These are phyloP conservation scores for Scatophagus argus DNA, from an alignment of 2,113 vertebrate species.

Conservation along the genomic window DNA sequence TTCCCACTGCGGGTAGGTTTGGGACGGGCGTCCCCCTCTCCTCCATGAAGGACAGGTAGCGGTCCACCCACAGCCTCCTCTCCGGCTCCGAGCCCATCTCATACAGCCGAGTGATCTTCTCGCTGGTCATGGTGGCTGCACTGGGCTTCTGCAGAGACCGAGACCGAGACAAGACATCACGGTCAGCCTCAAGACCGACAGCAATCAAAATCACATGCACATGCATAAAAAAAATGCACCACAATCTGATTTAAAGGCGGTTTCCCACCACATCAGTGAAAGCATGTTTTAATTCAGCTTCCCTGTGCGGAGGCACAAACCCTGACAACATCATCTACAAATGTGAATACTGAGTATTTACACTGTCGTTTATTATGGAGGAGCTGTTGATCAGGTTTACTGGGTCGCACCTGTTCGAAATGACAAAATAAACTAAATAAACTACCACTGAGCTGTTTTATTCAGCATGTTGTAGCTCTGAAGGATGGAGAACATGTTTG, in stretches of 20 bases:
- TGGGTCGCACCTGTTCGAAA: too few species aligned
- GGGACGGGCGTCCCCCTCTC: conserved; percentile 91
- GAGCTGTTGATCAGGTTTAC: too few species aligned
- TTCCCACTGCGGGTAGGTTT: conserved; percentile 91
- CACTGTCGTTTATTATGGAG: too few species aligned
- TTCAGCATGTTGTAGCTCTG: too few species aligned
- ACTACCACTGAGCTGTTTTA: too few species aligned
- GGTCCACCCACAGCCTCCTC: conserved; percentile 91
- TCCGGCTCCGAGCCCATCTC: conserved; percentile 92
- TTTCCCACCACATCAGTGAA: not conserved
- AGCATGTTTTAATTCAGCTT: not conserved
- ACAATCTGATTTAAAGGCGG: not conserved
- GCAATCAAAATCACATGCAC: not conserved
- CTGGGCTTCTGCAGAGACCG: conserved; percentile 87
- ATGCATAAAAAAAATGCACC: too few species aligned
- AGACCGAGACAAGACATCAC: not conserved
- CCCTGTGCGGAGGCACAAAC: not conserved
- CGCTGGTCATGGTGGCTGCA: conserved; percentile 89
- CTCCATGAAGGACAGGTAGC: conserved; percentile 95
- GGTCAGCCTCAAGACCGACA: conserved; percentile 1
- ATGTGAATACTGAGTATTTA: too few species aligned
- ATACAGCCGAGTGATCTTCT: conserved; percentile 92
- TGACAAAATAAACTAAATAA: too few species aligned
- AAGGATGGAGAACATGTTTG: too few species aligned
- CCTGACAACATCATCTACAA: too few species aligned